Percentiles rank a stretch among this genome's conserved stretches.
Evolutionary conservation across 2,888 invertebrate genomes (phyloP).

Genomic region (Oasisia sp.): DNA sequence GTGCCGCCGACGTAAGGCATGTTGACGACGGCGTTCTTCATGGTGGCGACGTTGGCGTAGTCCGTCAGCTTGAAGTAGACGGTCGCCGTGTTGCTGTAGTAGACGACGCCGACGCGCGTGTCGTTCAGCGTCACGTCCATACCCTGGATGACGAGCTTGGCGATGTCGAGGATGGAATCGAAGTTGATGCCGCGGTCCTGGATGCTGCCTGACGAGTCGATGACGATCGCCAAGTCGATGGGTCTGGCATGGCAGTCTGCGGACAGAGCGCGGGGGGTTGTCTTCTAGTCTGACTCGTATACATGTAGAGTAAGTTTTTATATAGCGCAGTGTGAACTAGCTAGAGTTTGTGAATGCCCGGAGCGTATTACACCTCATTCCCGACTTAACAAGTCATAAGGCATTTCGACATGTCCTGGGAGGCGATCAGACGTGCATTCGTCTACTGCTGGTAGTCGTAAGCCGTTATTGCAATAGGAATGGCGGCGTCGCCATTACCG

Average conservation of each 20-base stretch:
- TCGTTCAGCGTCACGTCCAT: conserved; percentile 23
- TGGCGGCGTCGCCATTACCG: too few species aligned
- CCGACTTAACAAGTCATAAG: too few species aligned
- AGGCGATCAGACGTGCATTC: too few species aligned
- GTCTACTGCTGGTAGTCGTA: too few species aligned
- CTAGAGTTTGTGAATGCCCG: too few species aligned
- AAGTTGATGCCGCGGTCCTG: conserved; percentile 22
- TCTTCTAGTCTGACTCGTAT: background rate
- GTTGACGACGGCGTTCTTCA: conserved; percentile 19
- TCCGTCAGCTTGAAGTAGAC: conserved; percentile 30
- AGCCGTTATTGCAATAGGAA: too few species aligned
- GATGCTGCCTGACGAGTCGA: conserved; percentile 26
- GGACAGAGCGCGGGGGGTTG: background rate
- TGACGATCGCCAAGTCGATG: conserved; percentile 22
- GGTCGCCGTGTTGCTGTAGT: conserved; percentile 27
- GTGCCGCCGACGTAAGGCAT: conserved; percentile 24
- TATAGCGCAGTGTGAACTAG: too few species aligned
- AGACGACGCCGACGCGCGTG: conserved; percentile 29
- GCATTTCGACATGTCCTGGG: too few species aligned
- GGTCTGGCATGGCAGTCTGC: conserved; percentile 21
- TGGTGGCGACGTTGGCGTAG: background rate
- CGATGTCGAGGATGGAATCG: conserved; percentile 18
- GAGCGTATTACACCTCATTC: too few species aligned
- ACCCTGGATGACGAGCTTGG: conserved; percentile 22
- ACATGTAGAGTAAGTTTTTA: too few species aligned